Evolutionary conservation across 1,140 invertebrate species (phyloP), one percentile per base, ranked within the genome.

Genomic region (Coptotermes formosanus): DNA sequence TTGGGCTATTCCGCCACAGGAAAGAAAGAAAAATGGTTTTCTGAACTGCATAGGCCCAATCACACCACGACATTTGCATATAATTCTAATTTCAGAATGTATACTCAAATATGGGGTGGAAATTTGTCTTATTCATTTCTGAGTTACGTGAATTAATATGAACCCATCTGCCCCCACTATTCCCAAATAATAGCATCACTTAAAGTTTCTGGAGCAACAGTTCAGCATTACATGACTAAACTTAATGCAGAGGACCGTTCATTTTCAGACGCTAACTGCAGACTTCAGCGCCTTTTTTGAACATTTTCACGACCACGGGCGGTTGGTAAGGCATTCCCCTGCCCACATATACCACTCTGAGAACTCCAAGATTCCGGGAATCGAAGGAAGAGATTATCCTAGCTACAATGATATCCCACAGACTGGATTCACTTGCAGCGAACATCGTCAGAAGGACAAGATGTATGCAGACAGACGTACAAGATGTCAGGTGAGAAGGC

Each of bases 401-500:
- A 88, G 87, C 85, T 89, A 90, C 8, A 88, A 88, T 14, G 82
- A 21, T 25, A 88, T 90, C 23, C 91, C 90, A 12, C 87, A 87
- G 81, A 91, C 91, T 2, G 88, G 87, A 55, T 91, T 91, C 88
- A 87, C 88, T 25, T 91, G 91, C 82, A 43, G 43, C 16, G 86
- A 88, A 84, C 88, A 89, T 83, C 89, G 89, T 64, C 89, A 89
- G 14, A 89, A 90, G 82, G 30, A 52, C n/a, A 59, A 64, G 30
- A 84, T 84, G 83, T 91, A 91, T 83, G 90, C 90, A 44, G 91
- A 91, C 86, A 86, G 89, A 19, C 89, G 90, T 86, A 88, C 89
- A 19, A 87, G 88, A 23, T 91, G 90, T 85, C 90, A 90, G 84
- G 89, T 88, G 45, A 82, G 64, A 55, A 2, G 45, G 1, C 14